These are phyloP conservation scores for Hipposideros armiger DNA, from an alignment of 2,113 vertebrate species.

Conservation along the genomic window DNA sequence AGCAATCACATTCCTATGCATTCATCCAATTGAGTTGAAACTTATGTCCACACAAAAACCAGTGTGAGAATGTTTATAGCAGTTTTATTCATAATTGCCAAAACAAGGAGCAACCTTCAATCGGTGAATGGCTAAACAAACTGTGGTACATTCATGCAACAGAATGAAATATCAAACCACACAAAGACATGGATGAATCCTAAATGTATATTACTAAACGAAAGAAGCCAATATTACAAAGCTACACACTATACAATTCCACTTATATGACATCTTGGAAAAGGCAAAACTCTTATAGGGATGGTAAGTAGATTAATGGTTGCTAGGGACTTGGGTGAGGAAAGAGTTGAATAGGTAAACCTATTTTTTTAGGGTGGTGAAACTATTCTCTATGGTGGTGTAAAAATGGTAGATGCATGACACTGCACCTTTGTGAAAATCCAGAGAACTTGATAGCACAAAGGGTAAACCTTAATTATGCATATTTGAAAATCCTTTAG, in stretches of 20 bases:
- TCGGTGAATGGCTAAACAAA: background rate
- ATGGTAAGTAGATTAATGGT: background rate
- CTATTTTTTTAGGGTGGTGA: background rate
- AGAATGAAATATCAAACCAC: background rate
- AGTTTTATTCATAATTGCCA: background rate
- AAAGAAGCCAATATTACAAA: background rate
- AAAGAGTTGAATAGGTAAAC: background rate
- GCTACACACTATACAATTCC: background rate
- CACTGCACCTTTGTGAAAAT: background rate
- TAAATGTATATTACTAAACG: background rate
- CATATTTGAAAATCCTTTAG: background rate
- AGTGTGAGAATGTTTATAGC: background rate
- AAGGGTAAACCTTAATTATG: background rate
- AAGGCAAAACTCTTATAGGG: background rate
- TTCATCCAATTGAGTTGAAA: background rate
- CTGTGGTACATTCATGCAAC: background rate
- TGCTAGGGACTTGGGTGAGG: background rate
- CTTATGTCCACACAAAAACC: background rate
- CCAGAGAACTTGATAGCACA: background rate
- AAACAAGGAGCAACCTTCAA: background rate
- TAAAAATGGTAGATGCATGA: background rate
- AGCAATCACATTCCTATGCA: background rate
- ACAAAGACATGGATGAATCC: background rate
- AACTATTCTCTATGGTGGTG: background rate
- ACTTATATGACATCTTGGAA: background rate